phyloP scores from a whole-genome alignment of 2,797 vertebrate species.

The Rachycentron canadum region DNA sequence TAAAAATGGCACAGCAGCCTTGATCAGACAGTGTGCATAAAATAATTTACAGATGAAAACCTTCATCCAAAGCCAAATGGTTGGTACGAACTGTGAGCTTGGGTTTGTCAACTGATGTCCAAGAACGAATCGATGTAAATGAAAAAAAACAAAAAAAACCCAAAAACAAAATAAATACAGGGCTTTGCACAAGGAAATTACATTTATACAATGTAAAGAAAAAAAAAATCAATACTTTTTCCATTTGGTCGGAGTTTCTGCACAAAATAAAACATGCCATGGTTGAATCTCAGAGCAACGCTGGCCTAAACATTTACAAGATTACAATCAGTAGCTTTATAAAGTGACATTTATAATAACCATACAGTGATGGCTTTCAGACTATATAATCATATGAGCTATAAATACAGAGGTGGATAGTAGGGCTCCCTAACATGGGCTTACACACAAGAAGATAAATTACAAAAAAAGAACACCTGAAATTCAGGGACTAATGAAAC shows the following conservation, averaged over 20 bases:
- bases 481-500: conserved; percentile 57
- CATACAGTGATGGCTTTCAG: conserved; percentile 65
- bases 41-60: conserved; percentile 41
- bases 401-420: conserved; percentile 57
- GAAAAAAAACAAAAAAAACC: not conserved
- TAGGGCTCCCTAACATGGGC: conserved; percentile 43
- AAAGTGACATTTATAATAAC: conserved; percentile 81
- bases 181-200: conserved; percentile 47
- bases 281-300: conserved; percentile 60
- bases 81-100: not conserved
- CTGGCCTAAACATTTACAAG: conserved; percentile 64
- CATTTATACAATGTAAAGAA: conserved; percentile 25
- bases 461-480: conserved; percentile 50
- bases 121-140: conserved; percentile 14
- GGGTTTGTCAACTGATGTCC: conserved; percentile 13
- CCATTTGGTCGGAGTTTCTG: conserved; percentile 74
- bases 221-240: conserved; percentile 36
- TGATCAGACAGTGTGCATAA: conserved; percentile 29
- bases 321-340: conserved; percentile 84
- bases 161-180: conserved; percentile 24
- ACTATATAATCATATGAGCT: conserved; percentile 59
- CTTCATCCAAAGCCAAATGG: conserved; percentile 1
- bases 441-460: conserved; percentile 51
- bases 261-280: conserved; percentile 55
- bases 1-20: conserved; percentile 9